Evolutionary conservation across 2,888 invertebrate species (phyloP).

Genomic region (Heteromyza rotundicornis): DNA sequence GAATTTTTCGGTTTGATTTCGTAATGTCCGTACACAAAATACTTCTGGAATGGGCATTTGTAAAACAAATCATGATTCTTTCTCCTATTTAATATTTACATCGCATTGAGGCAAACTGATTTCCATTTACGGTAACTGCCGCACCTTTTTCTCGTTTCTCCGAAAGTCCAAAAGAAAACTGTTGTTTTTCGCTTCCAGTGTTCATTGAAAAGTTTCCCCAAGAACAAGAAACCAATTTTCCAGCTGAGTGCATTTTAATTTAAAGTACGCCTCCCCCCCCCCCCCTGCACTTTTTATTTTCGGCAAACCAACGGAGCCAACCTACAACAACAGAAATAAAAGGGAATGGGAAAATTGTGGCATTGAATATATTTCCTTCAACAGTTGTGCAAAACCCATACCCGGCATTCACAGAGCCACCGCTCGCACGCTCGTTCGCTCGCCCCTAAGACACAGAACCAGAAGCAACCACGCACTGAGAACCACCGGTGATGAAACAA

Average conservation of each 20-base stretch:
- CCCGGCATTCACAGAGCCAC: neutral
- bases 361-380: neutral
- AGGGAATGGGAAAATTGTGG: conserved; percentile 18
- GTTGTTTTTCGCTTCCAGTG: conserved; percentile 34
- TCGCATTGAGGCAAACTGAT: no score
- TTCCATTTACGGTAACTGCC: neutral
- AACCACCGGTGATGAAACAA: conserved; percentile 10
- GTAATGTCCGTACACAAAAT: no score
- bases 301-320: neutral
- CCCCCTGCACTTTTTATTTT: conserved; percentile 17
- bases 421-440: neutral
- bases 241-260: conserved; percentile 63
- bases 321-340: no score
- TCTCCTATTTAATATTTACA: no score
- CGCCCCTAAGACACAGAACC: neutral
- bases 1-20: no score
- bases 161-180: neutral
- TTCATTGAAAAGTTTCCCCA: conserved; percentile 48
- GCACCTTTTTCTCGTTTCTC: neutral
- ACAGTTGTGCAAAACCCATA: conserved; percentile 2
- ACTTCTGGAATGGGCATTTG: no score
- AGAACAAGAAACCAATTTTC: conserved; percentile 61
- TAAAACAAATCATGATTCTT: no score
- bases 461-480: neutral
- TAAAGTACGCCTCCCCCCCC: conserved; percentile 45